Conservation (phyloP, 2,113 vertebrate species). For the Hiodon tergisus region DNA sequence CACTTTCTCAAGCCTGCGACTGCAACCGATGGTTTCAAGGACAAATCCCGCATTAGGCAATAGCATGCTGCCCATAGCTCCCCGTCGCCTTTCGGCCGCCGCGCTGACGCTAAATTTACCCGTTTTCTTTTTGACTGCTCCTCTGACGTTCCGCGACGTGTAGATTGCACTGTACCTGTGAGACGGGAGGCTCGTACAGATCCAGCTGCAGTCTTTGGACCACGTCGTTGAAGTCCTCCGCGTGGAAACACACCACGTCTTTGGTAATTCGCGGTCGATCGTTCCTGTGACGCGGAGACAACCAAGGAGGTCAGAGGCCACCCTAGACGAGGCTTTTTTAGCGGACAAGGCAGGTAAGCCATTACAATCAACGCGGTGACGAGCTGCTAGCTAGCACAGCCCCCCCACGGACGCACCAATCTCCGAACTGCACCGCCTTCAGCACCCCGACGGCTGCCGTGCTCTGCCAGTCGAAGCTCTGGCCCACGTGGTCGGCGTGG, state of each 20-base stretch:
- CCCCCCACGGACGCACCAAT: constrained; percentile 68
- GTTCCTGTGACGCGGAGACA: constrained; percentile 60
- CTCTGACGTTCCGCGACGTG: neutral
- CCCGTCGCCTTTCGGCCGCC: too few species aligned
- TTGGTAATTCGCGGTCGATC: constrained; percentile 91
- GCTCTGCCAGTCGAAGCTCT: constrained; percentile 98
- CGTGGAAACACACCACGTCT: constrained; percentile 96
- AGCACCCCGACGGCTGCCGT: constrained; percentile 93
- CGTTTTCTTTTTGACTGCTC: too few species aligned
- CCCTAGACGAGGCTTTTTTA: neutral
- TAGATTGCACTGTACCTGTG: constrained; percentile 70
- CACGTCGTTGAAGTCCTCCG: constrained; percentile 93
- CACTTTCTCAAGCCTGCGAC: too few species aligned
- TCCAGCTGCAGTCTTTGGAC: constrained; percentile 94
- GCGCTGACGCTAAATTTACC: too few species aligned
- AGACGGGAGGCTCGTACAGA: constrained; percentile 92
- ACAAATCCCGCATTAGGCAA: too few species aligned
- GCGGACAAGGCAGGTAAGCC: too few species aligned
- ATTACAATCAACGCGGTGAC: neutral
- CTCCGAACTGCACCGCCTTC: constrained; percentile 94
- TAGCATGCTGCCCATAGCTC: too few species aligned
- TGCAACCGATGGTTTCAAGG: too few species aligned
- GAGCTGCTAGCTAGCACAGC: neutral
- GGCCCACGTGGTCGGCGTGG: constrained; percentile 92
- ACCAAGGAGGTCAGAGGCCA: neutral